Evolutionary conservation across 2,888 invertebrate species (phyloP).

Genomic region (Drosophila dives): DNA sequence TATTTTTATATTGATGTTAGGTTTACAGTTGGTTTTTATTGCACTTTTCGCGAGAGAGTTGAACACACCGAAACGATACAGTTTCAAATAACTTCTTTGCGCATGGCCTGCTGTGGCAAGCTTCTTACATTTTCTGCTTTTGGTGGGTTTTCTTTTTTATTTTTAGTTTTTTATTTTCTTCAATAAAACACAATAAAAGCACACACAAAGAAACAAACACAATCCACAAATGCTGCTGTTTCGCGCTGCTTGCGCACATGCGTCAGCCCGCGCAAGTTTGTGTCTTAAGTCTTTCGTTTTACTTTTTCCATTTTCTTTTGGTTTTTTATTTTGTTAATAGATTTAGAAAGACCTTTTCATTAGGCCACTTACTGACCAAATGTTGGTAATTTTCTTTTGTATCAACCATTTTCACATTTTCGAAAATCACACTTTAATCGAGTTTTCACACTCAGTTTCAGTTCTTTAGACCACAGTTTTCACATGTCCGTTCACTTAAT

Average conservation of each 20-base stretch:
- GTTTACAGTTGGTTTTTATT: conserved; percentile 43
- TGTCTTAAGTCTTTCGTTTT: conserved; percentile 76
- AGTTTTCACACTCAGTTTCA: conserved; percentile 9
- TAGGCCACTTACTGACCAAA: conserved; percentile 22
- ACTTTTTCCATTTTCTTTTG: conserved; percentile 7
- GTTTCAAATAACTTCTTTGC: conserved; percentile 53
- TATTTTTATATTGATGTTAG: conserved; percentile 21
- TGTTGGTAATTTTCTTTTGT: conserved; percentile 38
- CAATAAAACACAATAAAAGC: conserved; percentile 39
- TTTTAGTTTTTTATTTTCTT: conserved; percentile 30
- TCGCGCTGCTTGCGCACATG: conserved; percentile 70
- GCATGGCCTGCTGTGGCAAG: conserved; percentile 11
- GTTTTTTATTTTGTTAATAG: conserved; percentile 15
- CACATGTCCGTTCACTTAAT: not conserved
- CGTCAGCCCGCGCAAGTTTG: conserved; percentile 66
- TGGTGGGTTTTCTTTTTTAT: not conserved
- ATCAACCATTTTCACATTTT: not conserved
- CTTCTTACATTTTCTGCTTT: conserved; percentile 24
- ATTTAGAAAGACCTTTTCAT: conserved; percentile 8
- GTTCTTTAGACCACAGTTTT: conserved; percentile 8
- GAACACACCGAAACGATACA: conserved; percentile 20
- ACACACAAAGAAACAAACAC: conserved; percentile 19
- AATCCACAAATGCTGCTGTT: conserved; percentile 39
- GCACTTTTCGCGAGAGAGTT: conserved; percentile 32
- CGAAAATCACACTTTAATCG: conserved; percentile 8